Evolutionary conservation across 2,888 invertebrate species (phyloP).

Genomic region (Drosophila flavopinicola): DNA sequence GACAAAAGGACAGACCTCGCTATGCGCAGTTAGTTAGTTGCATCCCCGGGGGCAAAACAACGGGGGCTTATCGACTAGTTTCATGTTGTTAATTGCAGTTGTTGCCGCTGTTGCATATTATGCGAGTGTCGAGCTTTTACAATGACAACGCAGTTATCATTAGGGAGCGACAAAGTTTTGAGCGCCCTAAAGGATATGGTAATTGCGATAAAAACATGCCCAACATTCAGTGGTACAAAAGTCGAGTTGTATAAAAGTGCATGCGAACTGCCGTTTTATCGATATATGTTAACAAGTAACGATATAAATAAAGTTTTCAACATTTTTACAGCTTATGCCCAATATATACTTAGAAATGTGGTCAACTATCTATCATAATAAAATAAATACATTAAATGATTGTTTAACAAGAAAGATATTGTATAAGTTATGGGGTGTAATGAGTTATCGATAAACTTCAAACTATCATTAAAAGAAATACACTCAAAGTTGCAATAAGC

Average conservation of each 20-base stretch:
- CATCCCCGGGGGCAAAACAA: conserved; percentile 8
- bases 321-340: background rate
- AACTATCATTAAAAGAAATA: too few species aligned
- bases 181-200: conserved; percentile 7
- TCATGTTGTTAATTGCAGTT: conserved; percentile 35
- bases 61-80: conserved; percentile 31
- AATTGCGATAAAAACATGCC: conserved; percentile 32
- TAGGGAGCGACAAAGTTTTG: conserved; percentile 28
- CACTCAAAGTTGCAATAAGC: too few species aligned
- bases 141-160: conserved; percentile 19
- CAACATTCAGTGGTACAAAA: conserved; percentile 1
- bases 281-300: background rate
- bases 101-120: conserved; percentile 13
- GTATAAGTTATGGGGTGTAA: too few species aligned
- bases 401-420: too few species aligned
- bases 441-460: background rate
- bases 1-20: background rate
- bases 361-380: too few species aligned
- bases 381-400: too few species aligned
- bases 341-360: background rate
- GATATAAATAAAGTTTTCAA: too few species aligned
- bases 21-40: conserved; percentile 9
- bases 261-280: background rate
- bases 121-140: conserved; percentile 16
- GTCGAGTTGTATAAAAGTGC: too few species aligned